These are phyloP conservation scores for Collichthys lucidus DNA, from an alignment of 2,113 vertebrate genomes.

Conservation along the genomic window DNA sequence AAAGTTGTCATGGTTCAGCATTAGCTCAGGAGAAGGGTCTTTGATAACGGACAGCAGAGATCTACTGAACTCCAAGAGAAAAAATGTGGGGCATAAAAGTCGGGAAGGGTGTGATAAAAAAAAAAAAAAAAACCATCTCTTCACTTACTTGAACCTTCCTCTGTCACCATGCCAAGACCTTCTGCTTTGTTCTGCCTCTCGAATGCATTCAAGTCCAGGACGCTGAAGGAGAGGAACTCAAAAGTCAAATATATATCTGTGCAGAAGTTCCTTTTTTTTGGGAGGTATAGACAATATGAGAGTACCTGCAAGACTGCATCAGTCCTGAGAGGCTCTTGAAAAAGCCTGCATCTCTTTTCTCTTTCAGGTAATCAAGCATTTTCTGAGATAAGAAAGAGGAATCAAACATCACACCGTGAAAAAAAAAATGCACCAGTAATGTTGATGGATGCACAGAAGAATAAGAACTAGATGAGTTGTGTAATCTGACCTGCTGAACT, in stretches of 20 bases:
- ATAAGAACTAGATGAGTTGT: neutral
- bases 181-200: slow-evolving; percentile 99
- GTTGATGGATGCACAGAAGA: neutral
- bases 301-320: slow-evolving; percentile 98
- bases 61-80: neutral
- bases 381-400: slow-evolving; percentile 83
- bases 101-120: neutral
- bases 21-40: slow-evolving; percentile 31
- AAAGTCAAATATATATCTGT: slow-evolving; percentile 19
- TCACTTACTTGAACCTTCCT: slow-evolving; percentile 98
- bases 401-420: neutral
- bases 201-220: slow-evolving; percentile 99
- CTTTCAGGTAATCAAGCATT: slow-evolving; percentile 98
- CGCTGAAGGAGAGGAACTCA: slow-evolving; percentile 78
- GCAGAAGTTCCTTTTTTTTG: neutral
- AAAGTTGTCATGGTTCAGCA: slow-evolving; percentile 64
- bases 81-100: neutral
- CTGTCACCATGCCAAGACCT: slow-evolving; percentile 98
- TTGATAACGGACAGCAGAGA: neutral
- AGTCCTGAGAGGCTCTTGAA: slow-evolving; percentile 97
- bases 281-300: neutral
- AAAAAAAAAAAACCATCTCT: neutral
- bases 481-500: slow-evolving; percentile 90
- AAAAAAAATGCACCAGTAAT: neutral
- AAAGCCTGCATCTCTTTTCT: slow-evolving; percentile 97